phyloP scores from a whole-genome alignment of 2,113 vertebrate genomes.

The Enhydra lutris region DNA sequence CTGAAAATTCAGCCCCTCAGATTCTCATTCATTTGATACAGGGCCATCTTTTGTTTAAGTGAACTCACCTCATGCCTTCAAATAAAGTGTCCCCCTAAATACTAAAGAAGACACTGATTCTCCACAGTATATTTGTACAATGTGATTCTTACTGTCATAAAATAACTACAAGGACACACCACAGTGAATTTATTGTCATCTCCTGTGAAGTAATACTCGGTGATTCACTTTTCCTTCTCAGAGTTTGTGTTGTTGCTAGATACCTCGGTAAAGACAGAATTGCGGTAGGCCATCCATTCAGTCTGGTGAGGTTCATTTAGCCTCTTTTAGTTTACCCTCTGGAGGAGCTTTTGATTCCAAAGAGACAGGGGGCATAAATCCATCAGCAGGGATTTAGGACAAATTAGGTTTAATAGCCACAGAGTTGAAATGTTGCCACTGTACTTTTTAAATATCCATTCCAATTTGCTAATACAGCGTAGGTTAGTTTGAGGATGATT shows the following conservation, averaged over 20 bases:
- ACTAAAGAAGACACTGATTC: neutral
- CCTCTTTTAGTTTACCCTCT: constrained; percentile 73
- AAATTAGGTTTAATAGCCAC: constrained; percentile 78
- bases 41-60: neutral
- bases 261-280: neutral
- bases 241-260: neutral
- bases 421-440: constrained; percentile 81
- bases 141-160: neutral
- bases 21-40: neutral
- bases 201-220: neutral
- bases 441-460: constrained; percentile 78
- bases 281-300: neutral
- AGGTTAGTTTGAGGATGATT: constrained; percentile 68
- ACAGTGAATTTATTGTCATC: neutral
- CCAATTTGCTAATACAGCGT: constrained; percentile 78
- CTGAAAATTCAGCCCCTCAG: neutral
- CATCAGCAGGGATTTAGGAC: constrained; percentile 75
- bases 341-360: constrained; percentile 41
- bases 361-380: constrained; percentile 75
- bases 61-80: constrained; percentile 16
- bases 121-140: neutral
- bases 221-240: constrained; percentile 12
- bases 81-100: neutral
- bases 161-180: neutral
- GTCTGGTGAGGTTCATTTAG: constrained; percentile 69